Evolutionary conservation across 2,888 invertebrate genomes (phyloP).

Genomic region (Yponomeuta sedellus): DNA sequence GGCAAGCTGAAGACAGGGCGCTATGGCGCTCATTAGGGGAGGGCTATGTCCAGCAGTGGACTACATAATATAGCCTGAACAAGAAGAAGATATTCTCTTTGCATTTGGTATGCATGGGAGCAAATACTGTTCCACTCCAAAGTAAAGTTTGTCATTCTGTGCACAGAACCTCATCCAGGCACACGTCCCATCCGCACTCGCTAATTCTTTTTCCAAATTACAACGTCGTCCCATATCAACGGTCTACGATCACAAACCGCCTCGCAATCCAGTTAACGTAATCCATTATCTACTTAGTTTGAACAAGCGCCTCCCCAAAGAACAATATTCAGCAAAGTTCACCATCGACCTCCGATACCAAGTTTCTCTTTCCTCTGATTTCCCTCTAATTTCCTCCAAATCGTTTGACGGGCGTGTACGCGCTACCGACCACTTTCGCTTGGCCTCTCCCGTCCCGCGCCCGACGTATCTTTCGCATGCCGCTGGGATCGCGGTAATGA

Average conservation of each 20-base stretch:
- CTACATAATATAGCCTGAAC: no score
- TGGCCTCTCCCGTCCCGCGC: constrained; percentile 19
- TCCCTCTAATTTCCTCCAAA: constrained; percentile 40
- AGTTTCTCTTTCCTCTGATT: constrained; percentile 33
- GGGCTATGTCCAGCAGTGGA: no score
- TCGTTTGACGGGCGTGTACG: constrained; percentile 29
- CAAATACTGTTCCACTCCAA: no score
- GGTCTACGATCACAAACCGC: background rate
- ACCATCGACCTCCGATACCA: constrained; percentile 29
- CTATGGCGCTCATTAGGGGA: no score
- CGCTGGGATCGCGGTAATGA: background rate
- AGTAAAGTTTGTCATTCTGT: no score
- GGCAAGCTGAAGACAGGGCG: no score
- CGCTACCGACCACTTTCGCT: constrained; percentile 23
- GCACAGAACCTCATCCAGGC: no score
- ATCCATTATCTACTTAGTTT: constrained; percentile 13
- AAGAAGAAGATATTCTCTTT: no score
- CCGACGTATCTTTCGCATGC: background rate
- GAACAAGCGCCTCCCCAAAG: constrained; percentile 8
- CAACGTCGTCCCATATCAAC: background rate
- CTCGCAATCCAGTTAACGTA: constrained; percentile 3
- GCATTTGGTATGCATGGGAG: no score
- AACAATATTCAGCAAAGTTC: constrained; percentile 17
- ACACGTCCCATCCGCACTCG: no score
- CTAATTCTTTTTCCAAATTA: no score